Base-by-base conservation (phyloP, 64 coral and sea anemone species). In the Catalaphyllia jardinei region DNA sequence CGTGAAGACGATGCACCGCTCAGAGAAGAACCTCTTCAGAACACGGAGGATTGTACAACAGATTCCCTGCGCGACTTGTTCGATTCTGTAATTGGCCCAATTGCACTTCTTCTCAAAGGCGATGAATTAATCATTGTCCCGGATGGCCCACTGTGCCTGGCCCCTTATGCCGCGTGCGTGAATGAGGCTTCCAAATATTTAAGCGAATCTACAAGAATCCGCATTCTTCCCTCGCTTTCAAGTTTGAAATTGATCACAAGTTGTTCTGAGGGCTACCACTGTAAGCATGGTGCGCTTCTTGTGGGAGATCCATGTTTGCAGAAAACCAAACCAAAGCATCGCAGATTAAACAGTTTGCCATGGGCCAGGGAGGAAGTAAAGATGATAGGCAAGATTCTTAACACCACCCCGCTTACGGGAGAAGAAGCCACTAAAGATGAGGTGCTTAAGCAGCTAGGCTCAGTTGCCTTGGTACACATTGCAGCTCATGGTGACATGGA, bases 41-140 rank as follows among this genome's bases (percentile, higher is more conserved):
- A 8, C 62, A 15, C 51, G 31, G 24, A 1, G 13, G 59, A 65
- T 3, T 20, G 69, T 0, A 16, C 22, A 1, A 29, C 33, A 50
- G 14, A 65, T 19, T 46, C 75, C 7, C 54, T 81, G 20, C 63
- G 73, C 10, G 18, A 52, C 3, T 64, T 82, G 25, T 72, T 80
- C 38, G 67, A 90, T 18, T 33, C 8, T 20, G 20, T 90, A 22
- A 22, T 90, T 27, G 19, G 20, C 10, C 88, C 88, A 0, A 55
- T 90, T 18, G 27, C 51, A n/a, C 11, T 82, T 16, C 8, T n/a
- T 27, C 88, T 90, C 14, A 24, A 67, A 4, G 52, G 74, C 63
- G 79, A 91, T 1, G 79, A 91, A 18, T 74, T 91, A 30, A 60
- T 91, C 79, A 60, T 91, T 22, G 60, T 91, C 61, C 89, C 89